phyloP scores from a whole-genome alignment of 2,888 invertebrate genomes.

The Andrena dorsata region DNA sequence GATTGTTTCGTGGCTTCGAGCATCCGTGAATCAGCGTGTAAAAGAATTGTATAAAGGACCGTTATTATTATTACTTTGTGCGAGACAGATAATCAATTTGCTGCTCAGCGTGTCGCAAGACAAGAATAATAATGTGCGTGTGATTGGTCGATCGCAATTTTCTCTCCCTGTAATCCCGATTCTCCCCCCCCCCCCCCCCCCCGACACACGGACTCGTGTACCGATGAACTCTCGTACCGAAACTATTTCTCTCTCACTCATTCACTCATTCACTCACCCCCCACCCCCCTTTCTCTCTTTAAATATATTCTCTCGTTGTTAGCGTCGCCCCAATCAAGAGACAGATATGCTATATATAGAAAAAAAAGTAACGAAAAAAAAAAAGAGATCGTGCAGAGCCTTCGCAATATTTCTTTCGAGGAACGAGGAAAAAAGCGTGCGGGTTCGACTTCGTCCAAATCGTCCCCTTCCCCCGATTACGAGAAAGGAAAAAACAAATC shows the following conservation, averaged over 20 bases:
- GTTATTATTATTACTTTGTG: conserved; percentile 27
- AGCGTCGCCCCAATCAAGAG: conserved; percentile 12
- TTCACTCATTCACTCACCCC: too few species aligned
- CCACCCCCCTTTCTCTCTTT: too few species aligned
- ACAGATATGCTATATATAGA: conserved; percentile 2
- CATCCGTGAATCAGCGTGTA: conserved; percentile 26
- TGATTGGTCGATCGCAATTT: conserved; percentile 28
- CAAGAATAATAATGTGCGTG: conserved; percentile 30
- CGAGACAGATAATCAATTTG: conserved; percentile 12
- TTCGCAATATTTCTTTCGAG: conserved; percentile 23
- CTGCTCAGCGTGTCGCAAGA: conserved; percentile 16
- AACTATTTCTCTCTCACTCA: neutral
- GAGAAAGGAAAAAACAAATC: conserved; percentile 3
- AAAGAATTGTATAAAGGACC: conserved; percentile 11
- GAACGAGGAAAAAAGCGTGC: conserved; percentile 47
- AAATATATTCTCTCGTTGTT: conserved; percentile 4
- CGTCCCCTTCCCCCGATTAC: conserved; percentile 26
- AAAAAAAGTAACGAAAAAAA: neutral
- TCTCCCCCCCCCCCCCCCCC: conserved; percentile 3
- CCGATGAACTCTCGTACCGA: neutral
- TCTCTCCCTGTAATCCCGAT: conserved; percentile 19
- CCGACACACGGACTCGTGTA: neutral
- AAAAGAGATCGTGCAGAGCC: conserved; percentile 24
- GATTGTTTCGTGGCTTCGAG: conserved; percentile 5
- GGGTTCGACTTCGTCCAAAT: conserved; percentile 58